A percentile compares a stretch with the other conserved stretches of the same genome.
These are phyloP conservation scores for Erannis defoliaria DNA, from an alignment of 2,888 invertebrate species.

Conservation along the genomic window DNA sequence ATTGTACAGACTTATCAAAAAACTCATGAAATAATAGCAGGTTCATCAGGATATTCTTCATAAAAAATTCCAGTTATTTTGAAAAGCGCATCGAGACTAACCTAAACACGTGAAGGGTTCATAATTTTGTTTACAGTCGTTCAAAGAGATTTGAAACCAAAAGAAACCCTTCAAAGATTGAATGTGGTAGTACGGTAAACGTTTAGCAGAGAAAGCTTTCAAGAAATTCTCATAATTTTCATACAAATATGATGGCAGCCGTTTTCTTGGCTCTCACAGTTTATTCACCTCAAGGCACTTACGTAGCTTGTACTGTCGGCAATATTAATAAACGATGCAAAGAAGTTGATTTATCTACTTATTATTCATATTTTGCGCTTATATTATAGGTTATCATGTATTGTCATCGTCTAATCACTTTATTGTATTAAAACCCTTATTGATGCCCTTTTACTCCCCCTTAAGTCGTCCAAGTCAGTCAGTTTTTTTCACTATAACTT, in stretches of 20 bases:
- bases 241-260: conserved; percentile 57
- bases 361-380: conserved; percentile 7
- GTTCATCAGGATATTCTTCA: no score
- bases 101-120: not conserved
- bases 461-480: no score
- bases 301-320: conserved; percentile 57
- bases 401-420: not conserved
- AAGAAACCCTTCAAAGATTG: conserved; percentile 39
- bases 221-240: conserved; percentile 59
- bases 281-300: conserved; percentile 55
- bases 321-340: conserved; percentile 24
- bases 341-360: conserved; percentile 21
- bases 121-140: conserved; percentile 14
- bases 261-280: conserved; percentile 58
- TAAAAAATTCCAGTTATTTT: not conserved
- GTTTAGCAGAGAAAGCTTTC: conserved; percentile 54
- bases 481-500: no score
- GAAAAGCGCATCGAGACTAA: not conserved
- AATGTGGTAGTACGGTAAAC: conserved; percentile 42
- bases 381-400: not conserved
- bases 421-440: no score
- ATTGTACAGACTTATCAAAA: no score
- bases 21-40: no score
- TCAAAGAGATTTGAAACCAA: conserved; percentile 36
- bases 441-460: no score